Percentiles rank a stretch among this genome's conserved stretches.
Conservation (phyloP, 2,888 invertebrate genomes). For the Chydorus sphaericus region DNA sequence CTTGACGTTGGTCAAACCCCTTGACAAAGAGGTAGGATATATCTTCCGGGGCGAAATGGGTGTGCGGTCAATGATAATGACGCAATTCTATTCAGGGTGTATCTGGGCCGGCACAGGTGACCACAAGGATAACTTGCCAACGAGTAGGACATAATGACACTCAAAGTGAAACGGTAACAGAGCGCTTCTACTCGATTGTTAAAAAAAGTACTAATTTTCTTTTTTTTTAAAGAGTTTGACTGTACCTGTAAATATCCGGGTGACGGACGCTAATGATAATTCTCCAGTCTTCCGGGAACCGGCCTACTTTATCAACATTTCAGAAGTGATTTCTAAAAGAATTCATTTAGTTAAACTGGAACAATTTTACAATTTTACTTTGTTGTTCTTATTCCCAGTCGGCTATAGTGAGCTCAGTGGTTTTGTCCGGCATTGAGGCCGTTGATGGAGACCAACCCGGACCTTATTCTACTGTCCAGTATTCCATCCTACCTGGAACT, state of each 20-base stretch:
- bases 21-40: conserved; percentile 52
- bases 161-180: background rate
- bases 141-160: background rate
- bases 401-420: conserved; percentile 42
- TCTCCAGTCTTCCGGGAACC: conserved; percentile 67
- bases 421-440: conserved; percentile 63
- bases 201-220: background rate
- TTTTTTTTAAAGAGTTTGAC: conserved; percentile 45
- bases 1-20: conserved; percentile 53
- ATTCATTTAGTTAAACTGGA: background rate
- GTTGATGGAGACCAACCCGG: conserved; percentile 74
- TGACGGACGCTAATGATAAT: conserved; percentile 84
- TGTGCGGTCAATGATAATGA: background rate
- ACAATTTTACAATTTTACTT: conserved; percentile 8
- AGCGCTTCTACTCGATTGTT: too few species aligned
- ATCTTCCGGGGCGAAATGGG: too few species aligned
- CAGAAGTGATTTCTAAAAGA: conserved; percentile 46
- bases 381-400: conserved; percentile 28
- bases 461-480: conserved; percentile 71
- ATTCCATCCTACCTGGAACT: conserved; percentile 62
- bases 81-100: background rate
- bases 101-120: background rate
- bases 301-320: conserved; percentile 65
- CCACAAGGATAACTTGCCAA: background rate
- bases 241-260: conserved; percentile 67